These are phyloP conservation scores for Spilosoma lubricipeda DNA, from an alignment of 2,888 invertebrate species.

Conservation along the genomic window DNA sequence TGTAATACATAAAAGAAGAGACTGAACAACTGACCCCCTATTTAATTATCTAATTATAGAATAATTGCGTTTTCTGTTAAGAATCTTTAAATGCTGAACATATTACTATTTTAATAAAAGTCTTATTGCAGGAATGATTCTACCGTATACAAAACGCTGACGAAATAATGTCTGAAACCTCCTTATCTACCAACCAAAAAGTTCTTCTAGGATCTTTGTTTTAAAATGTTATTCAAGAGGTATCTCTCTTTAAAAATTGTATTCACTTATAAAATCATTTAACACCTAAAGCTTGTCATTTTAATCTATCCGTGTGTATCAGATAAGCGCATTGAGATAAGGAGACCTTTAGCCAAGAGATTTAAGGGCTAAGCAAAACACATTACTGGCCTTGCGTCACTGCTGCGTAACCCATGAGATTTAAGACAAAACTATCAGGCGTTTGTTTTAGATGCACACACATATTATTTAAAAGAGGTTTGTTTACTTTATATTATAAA, in stretches of 20 bases:
- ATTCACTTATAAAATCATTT: background rate
- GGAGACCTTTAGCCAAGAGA: constrained; percentile 39
- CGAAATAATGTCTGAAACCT: too few relatives aligned
- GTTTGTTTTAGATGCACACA: background rate
- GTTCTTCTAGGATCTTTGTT: background rate
- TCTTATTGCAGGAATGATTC: too few relatives aligned
- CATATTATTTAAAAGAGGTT: background rate
- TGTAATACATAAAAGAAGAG: too few relatives aligned
- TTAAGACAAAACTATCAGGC: constrained; percentile 5
- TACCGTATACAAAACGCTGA: too few relatives aligned
- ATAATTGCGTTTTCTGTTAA: too few relatives aligned
- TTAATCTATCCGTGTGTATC: constrained; percentile 35
- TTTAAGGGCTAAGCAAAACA: constrained; percentile 48
- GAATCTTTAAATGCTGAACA: too few relatives aligned
- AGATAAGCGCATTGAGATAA: constrained; percentile 37
- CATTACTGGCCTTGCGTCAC: constrained; percentile 43
- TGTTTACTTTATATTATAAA: too few relatives aligned
- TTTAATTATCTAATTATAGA: too few relatives aligned
- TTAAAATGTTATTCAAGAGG: background rate
- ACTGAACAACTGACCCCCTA: too few relatives aligned
- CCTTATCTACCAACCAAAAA: background rate
- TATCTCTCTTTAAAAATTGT: background rate
- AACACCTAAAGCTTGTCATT: constrained; percentile 10
- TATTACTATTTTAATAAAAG: too few relatives aligned
- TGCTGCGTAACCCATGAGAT: constrained; percentile 19